Evolutionary conservation across 2,888 invertebrate genomes (phyloP), one percentile per base, ranked within the genome.

Genomic region (Apodemia duryi): DNA sequence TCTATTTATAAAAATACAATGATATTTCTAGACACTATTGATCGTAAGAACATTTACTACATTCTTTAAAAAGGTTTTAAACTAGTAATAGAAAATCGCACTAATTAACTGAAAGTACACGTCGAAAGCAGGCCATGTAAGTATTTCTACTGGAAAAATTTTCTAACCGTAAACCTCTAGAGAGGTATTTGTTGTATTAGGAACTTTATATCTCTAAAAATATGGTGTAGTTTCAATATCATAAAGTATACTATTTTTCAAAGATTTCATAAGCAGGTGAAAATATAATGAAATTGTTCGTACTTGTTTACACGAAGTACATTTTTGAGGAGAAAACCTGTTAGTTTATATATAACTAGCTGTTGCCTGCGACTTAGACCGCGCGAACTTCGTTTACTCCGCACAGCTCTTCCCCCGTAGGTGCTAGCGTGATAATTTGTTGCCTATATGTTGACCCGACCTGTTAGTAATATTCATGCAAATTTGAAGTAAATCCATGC

Each of bases 71-170:
- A 57, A 13, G 57, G 28, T 35, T 32, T 32, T 32, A 57, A 57
- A 13, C 57, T 5, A 57, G 32, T 5, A 57, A 29, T 57, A 57
- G 32, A 67, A 69, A 65, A 71, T 69, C 66, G 70, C 72, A 79
- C 79, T 84, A 85, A 85, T 83, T 84, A 85, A 84, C 80, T 81
- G 77, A 79, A 83, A 83, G 78, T 72, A 78, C 75, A 77, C 80
- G 80, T 76, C 77, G 75, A 73, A 67, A 67, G 73, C 75, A 76
- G 78, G 75, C 73, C 72, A 32, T 32, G 57, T 49, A 49, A 49
- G 49, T 57, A 57, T 57, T 57, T 57, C 5, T 11, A 13, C 13
- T 57, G 57, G 5, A 57, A 57, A 32, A 57, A 32, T 57, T 57
- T 57, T 57, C 57, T 32, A 11, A 11, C 57, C 6, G 13, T 10